Evolutionary conservation across 1,140 invertebrate genomes (phyloP).

Genomic region (Cephus cinctus): DNA sequence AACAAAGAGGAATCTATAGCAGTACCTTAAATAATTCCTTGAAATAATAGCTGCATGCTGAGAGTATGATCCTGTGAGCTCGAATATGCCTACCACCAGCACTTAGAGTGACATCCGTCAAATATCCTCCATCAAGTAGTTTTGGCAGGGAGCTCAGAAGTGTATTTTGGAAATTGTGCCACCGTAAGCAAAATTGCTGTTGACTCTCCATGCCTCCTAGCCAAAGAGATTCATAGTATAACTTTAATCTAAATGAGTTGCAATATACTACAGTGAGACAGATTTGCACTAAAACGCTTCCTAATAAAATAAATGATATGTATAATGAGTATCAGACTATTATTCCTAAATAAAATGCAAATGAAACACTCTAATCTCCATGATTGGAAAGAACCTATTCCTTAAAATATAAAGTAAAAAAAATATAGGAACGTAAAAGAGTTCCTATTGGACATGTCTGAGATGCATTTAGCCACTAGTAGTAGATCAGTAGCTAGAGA

Average conservation of each 20-base stretch:
- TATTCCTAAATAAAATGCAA: no score
- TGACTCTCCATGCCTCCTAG: slow-evolving; percentile 56
- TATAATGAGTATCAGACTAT: not conserved
- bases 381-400: no score
- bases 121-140: slow-evolving; percentile 77
- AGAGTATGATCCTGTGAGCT: slow-evolving; percentile 85
- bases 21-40: slow-evolving; percentile 81
- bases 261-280: not conserved
- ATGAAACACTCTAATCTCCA: no score
- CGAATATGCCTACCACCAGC: slow-evolving; percentile 77
- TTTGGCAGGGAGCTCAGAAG: slow-evolving; percentile 80
- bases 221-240: not conserved
- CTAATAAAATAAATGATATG: no score
- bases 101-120: slow-evolving; percentile 87
- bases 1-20: not conserved
- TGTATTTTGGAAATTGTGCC: slow-evolving; percentile 79
- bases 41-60: slow-evolving; percentile 90
- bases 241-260: not conserved
- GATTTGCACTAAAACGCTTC: no score
- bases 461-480: slow-evolving; percentile 23
- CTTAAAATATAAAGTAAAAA: not conserved
- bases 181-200: slow-evolving; percentile 72
- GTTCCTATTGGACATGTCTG: slow-evolving; percentile 21
- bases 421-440: slow-evolving; percentile 8
- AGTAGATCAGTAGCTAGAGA: slow-evolving; percentile 30